Evolutionary conservation across 2,888 invertebrate genomes (phyloP).

Genomic region (Spilosoma lubricipeda): DNA sequence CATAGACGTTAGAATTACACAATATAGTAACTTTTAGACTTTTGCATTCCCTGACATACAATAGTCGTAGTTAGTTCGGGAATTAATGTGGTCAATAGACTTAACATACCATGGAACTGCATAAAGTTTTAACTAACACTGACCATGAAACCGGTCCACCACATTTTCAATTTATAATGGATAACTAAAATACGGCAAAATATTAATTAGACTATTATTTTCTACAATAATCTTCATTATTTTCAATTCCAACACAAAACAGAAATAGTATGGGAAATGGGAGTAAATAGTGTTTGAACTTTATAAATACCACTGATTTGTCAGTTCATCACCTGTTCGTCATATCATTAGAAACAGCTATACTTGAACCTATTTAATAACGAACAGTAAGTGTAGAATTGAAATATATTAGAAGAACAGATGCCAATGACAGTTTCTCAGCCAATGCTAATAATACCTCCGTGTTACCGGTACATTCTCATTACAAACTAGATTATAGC

Average conservation of each 20-base stretch:
- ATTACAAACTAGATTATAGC: conserved; percentile 31
- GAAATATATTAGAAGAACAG: conserved; percentile 28
- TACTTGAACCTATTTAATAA: conserved; percentile 3
- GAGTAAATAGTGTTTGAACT: neutral
- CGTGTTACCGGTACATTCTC: conserved; percentile 32
- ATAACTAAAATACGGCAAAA: neutral
- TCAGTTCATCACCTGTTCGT: neutral
- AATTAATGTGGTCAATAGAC: no score
- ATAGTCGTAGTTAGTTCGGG: no score
- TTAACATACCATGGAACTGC: no score
- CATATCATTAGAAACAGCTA: conserved; percentile 10
- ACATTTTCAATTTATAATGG: no score
- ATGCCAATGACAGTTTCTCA: conserved; percentile 31
- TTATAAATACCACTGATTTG: neutral
- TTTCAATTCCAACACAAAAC: neutral
- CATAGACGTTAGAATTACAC: no score
- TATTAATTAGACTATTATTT: neutral
- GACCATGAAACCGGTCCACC: no score
- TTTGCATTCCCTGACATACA: neutral
- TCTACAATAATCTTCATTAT: neutral
- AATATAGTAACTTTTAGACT: neutral
- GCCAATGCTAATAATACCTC: conserved; percentile 41
- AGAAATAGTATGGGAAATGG: neutral
- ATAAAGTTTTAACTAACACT: no score
- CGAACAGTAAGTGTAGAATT: conserved; percentile 5